These are phyloP conservation scores for Morus bassanus DNA, from an alignment of 2,797 vertebrate species.

Conservation along the genomic window DNA sequence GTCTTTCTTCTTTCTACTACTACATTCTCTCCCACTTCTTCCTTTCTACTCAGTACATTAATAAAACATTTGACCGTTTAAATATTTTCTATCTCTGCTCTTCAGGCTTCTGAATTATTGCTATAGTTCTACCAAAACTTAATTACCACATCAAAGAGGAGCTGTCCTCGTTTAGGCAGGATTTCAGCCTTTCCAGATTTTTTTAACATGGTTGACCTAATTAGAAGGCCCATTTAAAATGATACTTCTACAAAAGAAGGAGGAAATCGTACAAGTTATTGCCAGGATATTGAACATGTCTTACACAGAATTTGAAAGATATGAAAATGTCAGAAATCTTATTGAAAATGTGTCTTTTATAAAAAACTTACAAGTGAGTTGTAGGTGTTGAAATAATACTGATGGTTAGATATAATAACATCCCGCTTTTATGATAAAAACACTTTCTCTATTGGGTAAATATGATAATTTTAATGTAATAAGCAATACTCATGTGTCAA, in stretches of 20 bases:
- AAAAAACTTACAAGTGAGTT: neutral
- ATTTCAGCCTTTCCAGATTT: constrained; percentile 19
- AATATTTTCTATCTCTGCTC: constrained; percentile 29
- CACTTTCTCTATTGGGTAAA: neutral
- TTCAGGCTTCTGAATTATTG: constrained; percentile 38
- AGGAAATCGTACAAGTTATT: neutral
- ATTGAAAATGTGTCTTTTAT: neutral
- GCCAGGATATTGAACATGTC: neutral
- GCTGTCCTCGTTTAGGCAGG: constrained; percentile 30
- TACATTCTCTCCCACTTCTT: neutral
- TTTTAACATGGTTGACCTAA: constrained; percentile 8
- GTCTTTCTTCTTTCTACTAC: neutral
- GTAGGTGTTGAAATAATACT: neutral
- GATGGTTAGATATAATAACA: neutral
- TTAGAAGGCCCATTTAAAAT: constrained; percentile 37
- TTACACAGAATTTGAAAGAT: neutral
- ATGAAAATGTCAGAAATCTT: neutral
- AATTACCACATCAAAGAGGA: constrained; percentile 61
- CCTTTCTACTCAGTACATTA: neutral
- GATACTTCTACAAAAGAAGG: neutral
- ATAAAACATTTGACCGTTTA: constrained; percentile 23
- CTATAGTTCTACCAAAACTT: constrained; percentile 27
- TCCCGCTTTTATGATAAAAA: neutral
- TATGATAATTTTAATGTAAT: neutral
- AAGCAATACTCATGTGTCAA: neutral